A percentile compares a stretch with the other conserved stretches of the same genome.
Evolutionary conservation across 1,140 invertebrate genomes (phyloP).

Genomic region (Drosophila malerkotliana): DNA sequence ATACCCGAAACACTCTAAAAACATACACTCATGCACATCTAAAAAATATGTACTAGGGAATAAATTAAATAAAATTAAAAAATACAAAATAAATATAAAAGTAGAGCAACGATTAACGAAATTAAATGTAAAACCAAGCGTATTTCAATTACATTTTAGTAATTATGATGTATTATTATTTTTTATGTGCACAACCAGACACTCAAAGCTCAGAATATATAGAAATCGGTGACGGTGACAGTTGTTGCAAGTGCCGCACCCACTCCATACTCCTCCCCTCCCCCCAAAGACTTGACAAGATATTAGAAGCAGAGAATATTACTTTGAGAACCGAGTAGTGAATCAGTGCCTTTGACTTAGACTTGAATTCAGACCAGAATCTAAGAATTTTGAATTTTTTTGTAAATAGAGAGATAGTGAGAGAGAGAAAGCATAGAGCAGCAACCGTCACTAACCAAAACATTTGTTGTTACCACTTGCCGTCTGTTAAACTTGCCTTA

Average conservation of each 20-base stretch:
- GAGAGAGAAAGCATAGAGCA: conserved; percentile 38
- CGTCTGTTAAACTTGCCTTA: conserved; percentile 74
- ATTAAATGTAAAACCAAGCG: conserved; percentile 54
- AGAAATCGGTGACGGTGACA: conserved; percentile 53
- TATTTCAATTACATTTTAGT: conserved; percentile 80
- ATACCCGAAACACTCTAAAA: conserved; percentile 12
- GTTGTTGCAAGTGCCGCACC: conserved; percentile 47
- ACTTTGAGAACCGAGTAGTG: conserved; percentile 38
- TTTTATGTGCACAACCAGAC: conserved; percentile 58
- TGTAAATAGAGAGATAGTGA: conserved; percentile 15
- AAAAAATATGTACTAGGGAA: conserved; percentile 66
- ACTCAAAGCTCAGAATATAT: conserved; percentile 26
- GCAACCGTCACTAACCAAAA: conserved; percentile 53
- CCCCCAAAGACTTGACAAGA: background rate
- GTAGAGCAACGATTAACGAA: conserved; percentile 32
- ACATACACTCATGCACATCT: conserved; percentile 59
- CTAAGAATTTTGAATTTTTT: conserved; percentile 42
- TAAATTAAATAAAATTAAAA: conserved; percentile 34
- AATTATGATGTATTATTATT: conserved; percentile 80
- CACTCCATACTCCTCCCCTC: conserved; percentile 31
- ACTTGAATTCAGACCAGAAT: conserved; percentile 63
- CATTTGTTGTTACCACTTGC: conserved; percentile 54
- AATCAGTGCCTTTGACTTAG: conserved; percentile 80
- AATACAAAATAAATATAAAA: conserved; percentile 43
- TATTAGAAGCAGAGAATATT: conserved; percentile 26